Base-by-base conservation (phyloP, 2,888 invertebrate species). In the Patella ulyssiponensis region DNA sequence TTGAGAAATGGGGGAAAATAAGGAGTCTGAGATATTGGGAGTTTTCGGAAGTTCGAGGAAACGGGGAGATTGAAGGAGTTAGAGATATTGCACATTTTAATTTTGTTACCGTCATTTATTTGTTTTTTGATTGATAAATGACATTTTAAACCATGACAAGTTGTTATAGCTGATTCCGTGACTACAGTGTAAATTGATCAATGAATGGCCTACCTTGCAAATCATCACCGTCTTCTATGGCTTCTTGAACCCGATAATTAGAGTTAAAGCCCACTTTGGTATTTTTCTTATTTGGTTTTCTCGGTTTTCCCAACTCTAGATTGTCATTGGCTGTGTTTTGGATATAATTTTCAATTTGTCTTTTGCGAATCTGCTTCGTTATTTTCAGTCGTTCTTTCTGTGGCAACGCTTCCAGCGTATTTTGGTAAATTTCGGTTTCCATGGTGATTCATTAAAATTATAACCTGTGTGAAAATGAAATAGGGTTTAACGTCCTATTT, bases 141-240 rank as follows among this genome's bases (percentile, higher is more conserved):
- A 44, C 7, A 9, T 44, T 44, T 44, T 4, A n/a, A n/a, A n/a
- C n/a, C n/a, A n/a, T n/a, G n/a, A n/a, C n/a, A n/a, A n/a, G n/a
- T n/a, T n/a, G n/a, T n/a, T n/a, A n/a, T n/a, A n/a, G n/a, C n/a
- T n/a, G n/a, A n/a, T n/a, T n/a, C n/a, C 27, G 27, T 27, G 33
- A 33, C 33, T 33, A 33, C 33, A 33, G 33, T 33, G 3, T 33
- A 33, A 0, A 33, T 33, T 4, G 27, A 3, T 33, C 4, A 4
- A 3, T 27, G 4, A 33, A 4, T 7, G 15, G 52, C 71, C 69
- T 80, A 85, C 87, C 85, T 81, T 85, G 82, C 81, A 79, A 84
- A 56, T 86, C 86, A 78, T 86, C 81, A 77, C 85, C 85, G 3
- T 82, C 82, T 44, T 84, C 83, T 14, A 85, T 82, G 27, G 87